These are phyloP conservation scores for Hippoglossus hippoglossus DNA, from an alignment of 2,797 vertebrate species.

Conservation along the genomic window DNA sequence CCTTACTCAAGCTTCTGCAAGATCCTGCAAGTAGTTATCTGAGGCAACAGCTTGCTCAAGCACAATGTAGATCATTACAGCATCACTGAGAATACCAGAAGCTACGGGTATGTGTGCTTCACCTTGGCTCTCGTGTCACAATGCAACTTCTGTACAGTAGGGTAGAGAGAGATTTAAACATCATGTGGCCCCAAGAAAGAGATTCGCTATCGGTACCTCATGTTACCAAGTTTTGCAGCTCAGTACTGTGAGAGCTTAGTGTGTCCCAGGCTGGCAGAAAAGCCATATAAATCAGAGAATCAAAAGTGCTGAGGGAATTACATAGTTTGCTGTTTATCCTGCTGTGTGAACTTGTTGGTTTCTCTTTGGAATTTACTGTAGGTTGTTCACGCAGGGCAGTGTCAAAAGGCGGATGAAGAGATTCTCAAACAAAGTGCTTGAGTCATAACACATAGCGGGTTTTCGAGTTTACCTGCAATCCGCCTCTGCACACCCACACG, in stretches of 20 bases:
- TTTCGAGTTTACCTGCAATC: constrained; percentile 75
- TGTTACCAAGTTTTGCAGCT: constrained; percentile 49
- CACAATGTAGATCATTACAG: constrained; percentile 16
- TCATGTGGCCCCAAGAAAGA: constrained; percentile 48
- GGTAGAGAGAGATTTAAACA: constrained; percentile 29
- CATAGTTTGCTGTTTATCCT: constrained; percentile 44
- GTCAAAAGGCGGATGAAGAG: constrained; percentile 44
- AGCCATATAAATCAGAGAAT: constrained; percentile 17
- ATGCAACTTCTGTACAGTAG: constrained; percentile 19
- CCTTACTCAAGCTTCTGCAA: constrained; percentile 5
- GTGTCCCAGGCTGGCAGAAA: constrained; percentile 20
- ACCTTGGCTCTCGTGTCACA: constrained; percentile 20
- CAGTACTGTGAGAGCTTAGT: constrained; percentile 30
- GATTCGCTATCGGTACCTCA: constrained; percentile 31
- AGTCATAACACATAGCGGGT: constrained; percentile 43
- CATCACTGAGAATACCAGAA: constrained; percentile 19
- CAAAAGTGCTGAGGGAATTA: constrained; percentile 27
- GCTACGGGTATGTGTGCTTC: constrained; percentile 19
- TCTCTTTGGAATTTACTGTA: constrained; percentile 39
- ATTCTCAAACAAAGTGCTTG: constrained; percentile 47
- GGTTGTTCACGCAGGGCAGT: constrained; percentile 46
- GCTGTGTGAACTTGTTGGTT: constrained; percentile 49
- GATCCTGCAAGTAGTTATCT: constrained; percentile 8
- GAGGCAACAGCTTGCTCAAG: constrained; percentile 13
- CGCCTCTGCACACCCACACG: constrained; percentile 53